These are phyloP conservation scores for Melanostigma gelatinosum DNA, from an alignment of 2,113 vertebrate genomes.

Conservation along the genomic window DNA sequence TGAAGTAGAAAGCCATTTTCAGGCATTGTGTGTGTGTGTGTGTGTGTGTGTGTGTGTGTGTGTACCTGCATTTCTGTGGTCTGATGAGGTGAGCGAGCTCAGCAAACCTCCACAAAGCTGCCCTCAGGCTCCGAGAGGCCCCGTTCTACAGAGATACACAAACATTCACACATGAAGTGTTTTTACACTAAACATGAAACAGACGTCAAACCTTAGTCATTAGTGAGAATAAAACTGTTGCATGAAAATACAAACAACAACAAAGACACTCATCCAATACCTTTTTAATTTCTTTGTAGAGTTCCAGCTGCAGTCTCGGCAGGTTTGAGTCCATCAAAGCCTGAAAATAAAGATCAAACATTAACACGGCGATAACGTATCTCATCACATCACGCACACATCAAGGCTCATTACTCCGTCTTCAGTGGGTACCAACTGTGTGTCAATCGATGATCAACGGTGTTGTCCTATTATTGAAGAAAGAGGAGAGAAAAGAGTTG, in stretches of 20 bases:
- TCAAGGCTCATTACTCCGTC: background rate
- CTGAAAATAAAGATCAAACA: conserved; percentile 70
- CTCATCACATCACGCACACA: background rate
- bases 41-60: background rate
- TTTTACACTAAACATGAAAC: background rate
- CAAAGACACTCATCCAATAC: conserved; percentile 66
- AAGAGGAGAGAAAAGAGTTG: background rate
- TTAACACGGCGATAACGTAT: background rate
- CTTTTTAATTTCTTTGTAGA: conserved; percentile 99
- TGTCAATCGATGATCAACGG: background rate
- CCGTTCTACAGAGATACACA: conserved; percentile 86
- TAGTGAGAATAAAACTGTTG: background rate
- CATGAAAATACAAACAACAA: background rate
- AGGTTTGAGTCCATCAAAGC: conserved; percentile 98
- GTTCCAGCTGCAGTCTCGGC: conserved; percentile 93
- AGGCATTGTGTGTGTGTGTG: background rate
- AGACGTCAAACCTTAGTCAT: background rate
- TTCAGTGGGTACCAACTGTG: background rate
- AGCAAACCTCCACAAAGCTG: conserved; percentile 97
- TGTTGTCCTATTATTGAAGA: background rate
- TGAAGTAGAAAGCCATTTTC: background rate
- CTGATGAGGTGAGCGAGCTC: conserved; percentile 96
- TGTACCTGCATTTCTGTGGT: conserved; percentile 97
- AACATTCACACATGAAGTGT: background rate
- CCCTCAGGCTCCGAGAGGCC: conserved; percentile 93